These are phyloP conservation scores for Callyntrura sp. DNA, from an alignment of 2,888 invertebrate genomes.

Conservation along the genomic window DNA sequence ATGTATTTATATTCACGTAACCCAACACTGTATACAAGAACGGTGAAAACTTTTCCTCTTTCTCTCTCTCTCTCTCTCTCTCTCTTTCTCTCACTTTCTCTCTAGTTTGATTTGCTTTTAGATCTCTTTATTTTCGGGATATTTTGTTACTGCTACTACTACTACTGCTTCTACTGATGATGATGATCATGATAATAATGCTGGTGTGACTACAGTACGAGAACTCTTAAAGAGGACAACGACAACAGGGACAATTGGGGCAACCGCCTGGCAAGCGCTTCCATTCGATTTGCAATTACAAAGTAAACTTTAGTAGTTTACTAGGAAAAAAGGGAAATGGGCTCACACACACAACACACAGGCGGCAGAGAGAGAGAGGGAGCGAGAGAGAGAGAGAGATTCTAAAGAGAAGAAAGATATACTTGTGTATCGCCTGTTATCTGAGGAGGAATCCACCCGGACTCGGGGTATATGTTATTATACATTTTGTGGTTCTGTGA, in stretches of 20 bases:
- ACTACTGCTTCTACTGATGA: not conserved
- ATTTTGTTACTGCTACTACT: constrained; percentile 7
- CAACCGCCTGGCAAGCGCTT: constrained; percentile 31
- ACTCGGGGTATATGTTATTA: not conserved
- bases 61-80: too few species aligned
- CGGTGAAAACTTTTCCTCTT: not conserved
- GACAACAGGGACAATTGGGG: constrained; percentile 22
- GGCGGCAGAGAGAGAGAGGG: not conserved
- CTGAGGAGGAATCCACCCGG: too few species aligned
- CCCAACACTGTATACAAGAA: not conserved
- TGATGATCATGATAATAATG: constrained; percentile 7
- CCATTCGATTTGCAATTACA: constrained; percentile 23
- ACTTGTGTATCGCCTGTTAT: not conserved
- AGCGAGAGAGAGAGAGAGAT: not conserved
- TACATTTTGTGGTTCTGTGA: not conserved
- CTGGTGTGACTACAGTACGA: too few species aligned
- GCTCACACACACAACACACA: not conserved
- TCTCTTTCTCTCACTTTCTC: too few species aligned
- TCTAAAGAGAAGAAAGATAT: not conserved
- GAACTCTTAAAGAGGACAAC: not conserved
- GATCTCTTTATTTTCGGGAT: constrained; percentile 17
- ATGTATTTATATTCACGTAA: not conserved
- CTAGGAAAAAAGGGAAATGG: not conserved
- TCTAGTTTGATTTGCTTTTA: constrained; percentile 43
- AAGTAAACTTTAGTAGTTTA: constrained; percentile 41